Percentiles rank a stretch among this genome's conserved stretches.
Conservation (phyloP, 2,888 invertebrate genomes). For the Anaspis maculata region DNA sequence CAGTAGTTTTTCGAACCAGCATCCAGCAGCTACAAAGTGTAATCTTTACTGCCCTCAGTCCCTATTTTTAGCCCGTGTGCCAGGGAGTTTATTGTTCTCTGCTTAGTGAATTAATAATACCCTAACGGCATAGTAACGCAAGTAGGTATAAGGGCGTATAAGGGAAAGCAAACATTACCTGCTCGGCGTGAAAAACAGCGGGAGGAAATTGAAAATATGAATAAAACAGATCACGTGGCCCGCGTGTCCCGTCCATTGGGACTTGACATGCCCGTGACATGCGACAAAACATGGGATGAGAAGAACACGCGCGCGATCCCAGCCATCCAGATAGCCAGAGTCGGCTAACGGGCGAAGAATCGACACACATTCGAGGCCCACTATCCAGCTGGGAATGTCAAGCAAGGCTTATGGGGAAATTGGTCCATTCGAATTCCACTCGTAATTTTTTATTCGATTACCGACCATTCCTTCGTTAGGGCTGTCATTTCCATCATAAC, state of each 20-base stretch:
- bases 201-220: conserved; percentile 25
- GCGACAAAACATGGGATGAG: conserved; percentile 13
- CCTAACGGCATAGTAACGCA: conserved; percentile 10
- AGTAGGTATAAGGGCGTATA: conserved; percentile 17
- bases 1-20: not conserved
- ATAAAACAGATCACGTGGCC: conserved; percentile 24
- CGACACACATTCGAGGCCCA: no score
- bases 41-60: not conserved
- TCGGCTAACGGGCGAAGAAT: no score
- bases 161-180: conserved; percentile 20
- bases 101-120: conserved; percentile 15
- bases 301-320: no score
- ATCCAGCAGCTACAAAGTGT: not conserved
- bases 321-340: no score
- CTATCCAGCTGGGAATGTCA: no score
- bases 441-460: no score
- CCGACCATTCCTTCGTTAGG: no score
- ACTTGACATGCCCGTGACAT: conserved; percentile 15
- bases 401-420: no score
- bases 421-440: no score
- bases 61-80: not conserved
- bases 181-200: conserved; percentile 20
- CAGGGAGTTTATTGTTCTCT: conserved; percentile 9
- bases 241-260: conserved; percentile 15
- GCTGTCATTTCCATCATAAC: no score